These are phyloP conservation scores for Denticeps clupeoides DNA, from an alignment of 2,797 vertebrate genomes.

Conservation along the genomic window DNA sequence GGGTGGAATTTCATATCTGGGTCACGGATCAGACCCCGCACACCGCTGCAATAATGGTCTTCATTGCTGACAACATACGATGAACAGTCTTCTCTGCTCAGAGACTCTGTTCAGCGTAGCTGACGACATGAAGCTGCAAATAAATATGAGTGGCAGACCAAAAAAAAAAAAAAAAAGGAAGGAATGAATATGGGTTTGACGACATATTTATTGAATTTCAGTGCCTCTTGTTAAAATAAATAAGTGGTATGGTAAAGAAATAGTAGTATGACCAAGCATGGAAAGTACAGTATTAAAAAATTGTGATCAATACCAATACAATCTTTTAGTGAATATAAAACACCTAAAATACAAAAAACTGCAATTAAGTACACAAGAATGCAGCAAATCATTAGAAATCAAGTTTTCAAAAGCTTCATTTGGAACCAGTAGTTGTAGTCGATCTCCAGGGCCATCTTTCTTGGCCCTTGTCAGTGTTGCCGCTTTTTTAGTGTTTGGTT, in stretches of 20 bases:
- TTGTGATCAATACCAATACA: slow-evolving; percentile 63
- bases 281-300: slow-evolving; percentile 66
- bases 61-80: not conserved
- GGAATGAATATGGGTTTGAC: slow-evolving; percentile 62
- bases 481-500: slow-evolving; percentile 43
- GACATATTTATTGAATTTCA: slow-evolving; percentile 78
- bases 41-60: too few relatives aligned
- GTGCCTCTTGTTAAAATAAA: slow-evolving; percentile 84
- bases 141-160: slow-evolving; percentile 14
- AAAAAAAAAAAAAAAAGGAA: slow-evolving; percentile 35
- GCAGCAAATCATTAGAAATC: slow-evolving; percentile 56
- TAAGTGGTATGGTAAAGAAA: slow-evolving; percentile 72
- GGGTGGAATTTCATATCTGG: too few relatives aligned
- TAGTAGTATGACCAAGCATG: slow-evolving; percentile 65
- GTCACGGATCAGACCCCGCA: too few relatives aligned
- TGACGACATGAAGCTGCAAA: not conserved
- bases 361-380: slow-evolving; percentile 50
- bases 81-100: too few relatives aligned
- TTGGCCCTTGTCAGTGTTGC: slow-evolving; percentile 31
- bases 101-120: not conserved
- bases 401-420: slow-evolving; percentile 46
- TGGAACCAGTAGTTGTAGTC: slow-evolving; percentile 52
- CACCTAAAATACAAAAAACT: slow-evolving; percentile 62
- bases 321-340: slow-evolving; percentile 71
- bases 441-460: slow-evolving; percentile 37